These are phyloP conservation scores for Epinotia demarniana DNA, from an alignment of 2,888 invertebrate genomes.

Conservation along the genomic window DNA sequence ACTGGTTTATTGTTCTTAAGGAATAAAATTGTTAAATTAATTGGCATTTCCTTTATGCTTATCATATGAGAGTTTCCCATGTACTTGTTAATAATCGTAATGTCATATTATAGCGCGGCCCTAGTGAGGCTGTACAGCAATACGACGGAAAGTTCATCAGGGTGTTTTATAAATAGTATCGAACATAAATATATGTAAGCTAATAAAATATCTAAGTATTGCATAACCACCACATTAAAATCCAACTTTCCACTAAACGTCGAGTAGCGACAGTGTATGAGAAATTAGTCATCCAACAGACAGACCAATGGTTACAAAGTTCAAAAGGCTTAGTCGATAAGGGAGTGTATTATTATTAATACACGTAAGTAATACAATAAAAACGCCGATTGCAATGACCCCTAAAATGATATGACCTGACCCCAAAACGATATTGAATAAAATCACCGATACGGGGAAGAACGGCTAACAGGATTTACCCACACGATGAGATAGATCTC, in stretches of 20 bases:
- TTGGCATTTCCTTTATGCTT: too few relatives aligned
- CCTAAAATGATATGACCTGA: conserved; percentile 6
- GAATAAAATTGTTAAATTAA: too few relatives aligned
- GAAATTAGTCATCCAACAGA: neutral
- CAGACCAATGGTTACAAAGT: too few relatives aligned
- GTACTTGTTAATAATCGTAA: too few relatives aligned
- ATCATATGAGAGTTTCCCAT: too few relatives aligned
- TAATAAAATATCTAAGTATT: too few relatives aligned
- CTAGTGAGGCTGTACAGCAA: neutral
- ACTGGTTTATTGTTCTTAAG: too few relatives aligned
- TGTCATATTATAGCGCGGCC: too few relatives aligned
- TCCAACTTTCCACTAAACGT: too few relatives aligned
- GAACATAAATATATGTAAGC: neutral
- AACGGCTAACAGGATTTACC: conserved; percentile 25
- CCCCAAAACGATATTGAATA: conserved; percentile 8
- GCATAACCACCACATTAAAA: too few relatives aligned
- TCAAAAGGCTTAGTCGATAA: too few relatives aligned
- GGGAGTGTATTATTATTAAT: neutral
- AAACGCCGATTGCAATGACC: neutral
- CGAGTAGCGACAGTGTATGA: neutral
- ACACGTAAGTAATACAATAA: neutral
- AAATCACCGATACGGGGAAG: conserved; percentile 30
- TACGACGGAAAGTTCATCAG: neutral
- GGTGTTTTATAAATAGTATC: neutral
- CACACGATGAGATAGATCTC: neutral